These are phyloP conservation scores for Hypomesus transpacificus DNA, from an alignment of 2,113 vertebrate species.

Conservation along the genomic window DNA sequence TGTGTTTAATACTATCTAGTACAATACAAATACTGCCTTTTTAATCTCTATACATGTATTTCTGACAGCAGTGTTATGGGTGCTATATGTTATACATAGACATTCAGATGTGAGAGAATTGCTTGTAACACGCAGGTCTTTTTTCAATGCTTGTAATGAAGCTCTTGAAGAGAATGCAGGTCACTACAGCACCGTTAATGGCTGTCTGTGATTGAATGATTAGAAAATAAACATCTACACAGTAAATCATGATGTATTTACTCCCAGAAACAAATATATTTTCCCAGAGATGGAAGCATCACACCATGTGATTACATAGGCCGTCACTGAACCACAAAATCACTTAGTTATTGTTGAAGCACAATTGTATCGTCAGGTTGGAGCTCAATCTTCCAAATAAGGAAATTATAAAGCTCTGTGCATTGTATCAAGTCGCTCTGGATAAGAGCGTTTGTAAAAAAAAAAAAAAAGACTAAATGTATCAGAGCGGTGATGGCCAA, in stretches of 20 bases:
- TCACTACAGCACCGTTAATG: neutral
- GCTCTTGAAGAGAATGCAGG: too few species aligned
- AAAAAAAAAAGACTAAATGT: too few species aligned
- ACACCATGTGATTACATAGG: constrained; percentile 49
- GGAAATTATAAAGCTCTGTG: constrained; percentile 56
- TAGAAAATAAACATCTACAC: constrained; percentile 30
- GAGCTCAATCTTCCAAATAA: constrained; percentile 57
- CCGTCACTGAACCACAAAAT: constrained; percentile 57
- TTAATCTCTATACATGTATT: constrained; percentile 64
- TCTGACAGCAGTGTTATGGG: constrained; percentile 30
- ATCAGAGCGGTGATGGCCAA: constrained; percentile 23
- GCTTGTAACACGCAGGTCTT: neutral
- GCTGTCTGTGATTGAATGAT: neutral
- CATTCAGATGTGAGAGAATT: neutral
- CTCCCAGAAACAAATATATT: constrained; percentile 31
- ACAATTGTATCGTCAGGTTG: constrained; percentile 59
- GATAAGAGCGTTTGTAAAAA: too few species aligned
- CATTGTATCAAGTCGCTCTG: constrained; percentile 10
- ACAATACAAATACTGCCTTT: constrained; percentile 55
- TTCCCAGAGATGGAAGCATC: constrained; percentile 27
- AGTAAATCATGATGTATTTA: constrained; percentile 37
- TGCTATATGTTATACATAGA: constrained; percentile 2
- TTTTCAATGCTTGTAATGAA: neutral
- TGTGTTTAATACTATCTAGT: constrained; percentile 22
- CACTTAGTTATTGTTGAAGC: constrained; percentile 55